phyloP scores from a whole-genome alignment of 2,113 vertebrate species.

The Mirounga angustirostris region DNA sequence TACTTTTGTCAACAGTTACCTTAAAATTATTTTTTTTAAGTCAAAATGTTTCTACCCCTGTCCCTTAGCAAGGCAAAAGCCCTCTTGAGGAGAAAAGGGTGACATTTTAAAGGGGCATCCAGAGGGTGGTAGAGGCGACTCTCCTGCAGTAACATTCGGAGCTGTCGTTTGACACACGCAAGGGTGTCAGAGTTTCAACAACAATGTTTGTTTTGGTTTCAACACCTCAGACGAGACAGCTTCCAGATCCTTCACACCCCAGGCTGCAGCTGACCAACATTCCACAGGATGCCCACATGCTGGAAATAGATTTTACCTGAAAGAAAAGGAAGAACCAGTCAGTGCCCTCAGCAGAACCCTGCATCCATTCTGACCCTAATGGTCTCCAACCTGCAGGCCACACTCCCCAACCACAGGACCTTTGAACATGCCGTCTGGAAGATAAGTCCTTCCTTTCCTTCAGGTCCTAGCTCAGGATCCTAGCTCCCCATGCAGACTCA shows the following conservation, averaged over 20 bases:
- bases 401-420: background rate
- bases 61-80: conserved; percentile 50
- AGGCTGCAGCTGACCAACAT: conserved; percentile 62
- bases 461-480: background rate
- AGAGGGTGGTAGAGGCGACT: conserved; percentile 64
- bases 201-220: conserved; percentile 67
- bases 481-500: background rate
- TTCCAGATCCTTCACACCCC: conserved; percentile 76
- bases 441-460: background rate
- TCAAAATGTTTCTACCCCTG: background rate
- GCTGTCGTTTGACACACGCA: conserved; percentile 2
- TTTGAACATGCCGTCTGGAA: background rate
- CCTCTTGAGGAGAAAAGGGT: background rate
- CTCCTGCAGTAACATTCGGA: conserved; percentile 29
- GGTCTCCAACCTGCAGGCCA: background rate
- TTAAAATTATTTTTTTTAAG: conserved; percentile 14
- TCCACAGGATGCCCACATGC: background rate
- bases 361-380: background rate
- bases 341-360: background rate
- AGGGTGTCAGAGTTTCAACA: conserved; percentile 9
- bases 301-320: conserved; percentile 82
- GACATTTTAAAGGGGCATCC: conserved; percentile 4
- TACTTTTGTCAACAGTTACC: conserved; percentile 1
- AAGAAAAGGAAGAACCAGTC: conserved; percentile 37
- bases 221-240: conserved; percentile 60